Evolutionary conservation across 37 sponge, comb jelly and placozoan species (phyloP).

Genomic region (Spongilla lacustris): DNA sequence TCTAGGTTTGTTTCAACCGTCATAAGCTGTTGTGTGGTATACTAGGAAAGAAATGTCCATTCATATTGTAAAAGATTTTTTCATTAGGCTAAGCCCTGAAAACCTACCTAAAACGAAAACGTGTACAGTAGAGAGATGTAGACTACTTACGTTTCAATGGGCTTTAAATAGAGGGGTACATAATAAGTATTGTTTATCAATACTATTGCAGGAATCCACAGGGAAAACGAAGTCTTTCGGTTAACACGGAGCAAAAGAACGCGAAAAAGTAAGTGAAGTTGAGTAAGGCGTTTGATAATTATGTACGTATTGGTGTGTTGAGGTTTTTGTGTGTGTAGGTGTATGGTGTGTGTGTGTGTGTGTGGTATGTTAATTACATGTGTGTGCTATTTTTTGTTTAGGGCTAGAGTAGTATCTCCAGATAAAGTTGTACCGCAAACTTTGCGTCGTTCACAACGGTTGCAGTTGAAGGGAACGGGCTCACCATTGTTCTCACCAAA

Average conservation of each 20-base stretch:
- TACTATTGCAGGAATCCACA: not conserved
- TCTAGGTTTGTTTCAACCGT: constrained; percentile 14
- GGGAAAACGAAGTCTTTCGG: not conserved
- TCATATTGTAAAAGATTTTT: not conserved
- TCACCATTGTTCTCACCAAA: not conserved
- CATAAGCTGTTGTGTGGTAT: not conserved
- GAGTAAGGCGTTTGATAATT: not conserved
- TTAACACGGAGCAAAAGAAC: not conserved
- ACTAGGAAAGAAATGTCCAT: not conserved
- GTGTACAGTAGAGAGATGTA: not conserved
- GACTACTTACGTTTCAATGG: not conserved
- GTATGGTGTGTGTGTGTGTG: not conserved
- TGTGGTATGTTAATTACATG: not conserved
- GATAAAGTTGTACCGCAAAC: not conserved
- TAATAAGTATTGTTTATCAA: not conserved
- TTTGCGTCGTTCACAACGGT: not conserved
- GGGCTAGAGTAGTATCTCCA: not conserved
- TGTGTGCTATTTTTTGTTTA: not conserved
- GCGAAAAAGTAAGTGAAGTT: not conserved
- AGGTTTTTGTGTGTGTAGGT: not conserved
- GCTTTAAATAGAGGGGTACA: not conserved
- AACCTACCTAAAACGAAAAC: not conserved
- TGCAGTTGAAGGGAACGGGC: not conserved
- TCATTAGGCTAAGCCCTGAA: too few relatives aligned
- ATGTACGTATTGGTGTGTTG: not conserved